Base-by-base conservation (phyloP, 92 coral and sea anemone genomes). In the Actinostola sp. region DNA sequence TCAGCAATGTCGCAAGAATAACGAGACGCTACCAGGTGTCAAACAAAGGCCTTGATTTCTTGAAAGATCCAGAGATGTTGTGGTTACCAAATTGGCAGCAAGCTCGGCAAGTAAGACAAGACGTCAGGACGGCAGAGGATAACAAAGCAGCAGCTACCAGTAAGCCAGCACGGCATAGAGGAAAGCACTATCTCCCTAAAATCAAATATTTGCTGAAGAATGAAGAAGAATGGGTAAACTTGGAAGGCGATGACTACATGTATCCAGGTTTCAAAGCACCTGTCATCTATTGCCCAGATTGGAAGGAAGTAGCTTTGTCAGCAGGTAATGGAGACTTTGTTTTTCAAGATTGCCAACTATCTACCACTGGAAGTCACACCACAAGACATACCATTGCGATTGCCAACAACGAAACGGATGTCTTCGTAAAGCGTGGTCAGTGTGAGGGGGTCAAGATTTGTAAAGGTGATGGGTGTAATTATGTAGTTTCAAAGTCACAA, bases 401-500 rank as follows among this genome's bases (percentile, higher is more conserved):
- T 16, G 15, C 5, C n/a, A 20, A 20, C 54, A 48, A 6, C 19
- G 54, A 48, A 16, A 48, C 54, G 15, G 54, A 48, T 20, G 54
- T 48, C 3, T 48, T 48, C 19, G 54, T 48, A 14, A 48, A 48
- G 15, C 54, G 54, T 48, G 54, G 54, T 4, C 54, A 48, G 19
- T 48, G 54, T 20, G 54, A 48, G 24, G 54, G 54, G 3, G 54
- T 48, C 8, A 48, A 48, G 15, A n/a, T 48, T 6, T 48, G 54
- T 16, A 48, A 6, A 6, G 15, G 19, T n/a, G 19, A 48, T 8
- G 53, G 41, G 19, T 71, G 76, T 5, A 20, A 38, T 23, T 71
- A 71, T 51, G 57, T 61, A 11, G 41, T 71, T 32, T 71, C 76
- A 16, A 32, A 44, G 23, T 36, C 65, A 4, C 76, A 71, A 41